Conservation (phyloP, 2,113 vertebrate species). For the Eretmochelys imbricata region DNA sequence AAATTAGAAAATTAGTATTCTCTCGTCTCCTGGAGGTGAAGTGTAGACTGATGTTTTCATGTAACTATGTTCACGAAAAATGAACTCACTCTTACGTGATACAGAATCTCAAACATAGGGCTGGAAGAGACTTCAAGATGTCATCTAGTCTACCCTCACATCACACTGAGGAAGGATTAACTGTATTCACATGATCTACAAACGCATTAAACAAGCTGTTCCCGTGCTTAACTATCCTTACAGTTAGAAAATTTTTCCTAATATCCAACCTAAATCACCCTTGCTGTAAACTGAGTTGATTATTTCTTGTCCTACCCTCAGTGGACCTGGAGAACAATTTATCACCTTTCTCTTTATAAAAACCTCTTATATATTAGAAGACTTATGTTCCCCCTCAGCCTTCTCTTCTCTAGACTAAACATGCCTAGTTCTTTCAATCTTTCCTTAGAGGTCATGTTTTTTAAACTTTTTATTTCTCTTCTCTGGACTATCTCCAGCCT, state of each 20-base stretch:
- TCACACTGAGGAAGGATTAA: neutral
- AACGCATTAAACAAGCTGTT: neutral
- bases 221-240: neutral
- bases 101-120: neutral
- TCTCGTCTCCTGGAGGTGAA: conserved; percentile 18
- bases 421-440: neutral
- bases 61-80: neutral
- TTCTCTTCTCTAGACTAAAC: neutral
- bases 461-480: neutral
- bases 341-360: neutral
- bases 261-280: neutral
- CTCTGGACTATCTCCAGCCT: neutral
- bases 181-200: neutral
- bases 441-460: neutral
- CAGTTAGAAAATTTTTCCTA: neutral
- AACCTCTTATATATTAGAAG: neutral
- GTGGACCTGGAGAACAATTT: neutral
- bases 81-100: fast-evolving
- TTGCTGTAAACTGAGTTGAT: neutral
- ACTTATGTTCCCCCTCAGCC: neutral
- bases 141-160: neutral
- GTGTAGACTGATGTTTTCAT: neutral
- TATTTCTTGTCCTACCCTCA: neutral
- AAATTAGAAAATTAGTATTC: conserved; percentile 6
- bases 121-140: neutral